phyloP scores from a whole-genome alignment of 2,888 invertebrate genomes.

The Ochropacha duplaris region DNA sequence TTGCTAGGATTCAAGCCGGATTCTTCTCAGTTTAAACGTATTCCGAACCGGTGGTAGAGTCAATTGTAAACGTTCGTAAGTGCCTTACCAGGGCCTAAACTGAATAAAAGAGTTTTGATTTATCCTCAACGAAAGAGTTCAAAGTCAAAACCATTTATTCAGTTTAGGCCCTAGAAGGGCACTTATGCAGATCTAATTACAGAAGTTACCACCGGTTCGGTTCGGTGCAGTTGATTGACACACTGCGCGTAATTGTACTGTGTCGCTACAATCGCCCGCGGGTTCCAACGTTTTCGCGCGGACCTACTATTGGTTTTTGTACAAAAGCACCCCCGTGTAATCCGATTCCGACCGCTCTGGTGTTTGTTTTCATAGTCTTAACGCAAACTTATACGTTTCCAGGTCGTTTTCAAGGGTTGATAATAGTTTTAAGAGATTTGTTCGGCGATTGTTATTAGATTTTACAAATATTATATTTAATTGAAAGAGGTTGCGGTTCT shows the following conservation, averaged over 20 bases:
- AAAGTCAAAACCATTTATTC: too few relatives aligned
- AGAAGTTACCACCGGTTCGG: too few relatives aligned
- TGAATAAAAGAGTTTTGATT: too few relatives aligned
- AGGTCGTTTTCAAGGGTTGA: constrained; percentile 20
- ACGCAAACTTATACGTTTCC: constrained; percentile 38
- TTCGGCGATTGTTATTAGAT: background rate
- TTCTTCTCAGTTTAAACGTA: too few relatives aligned
- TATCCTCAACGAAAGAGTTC: too few relatives aligned
- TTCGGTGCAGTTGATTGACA: background rate
- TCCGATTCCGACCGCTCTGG: constrained; percentile 45
- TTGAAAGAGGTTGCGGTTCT: background rate
- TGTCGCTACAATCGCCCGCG: background rate
- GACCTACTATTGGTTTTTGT: constrained; percentile 36
- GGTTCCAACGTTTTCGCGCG: constrained; percentile 1
- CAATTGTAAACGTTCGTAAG: too few relatives aligned
- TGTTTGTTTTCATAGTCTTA: constrained; percentile 47
- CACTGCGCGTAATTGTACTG: background rate
- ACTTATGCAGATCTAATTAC: too few relatives aligned
- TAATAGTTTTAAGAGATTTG: background rate
- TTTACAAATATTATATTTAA: background rate
- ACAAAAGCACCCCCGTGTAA: constrained; percentile 43
- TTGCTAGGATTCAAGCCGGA: too few relatives aligned
- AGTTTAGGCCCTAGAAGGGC: too few relatives aligned
- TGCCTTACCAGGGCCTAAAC: too few relatives aligned
- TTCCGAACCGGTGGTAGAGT: too few relatives aligned